Evolutionary conservation across 1,140 invertebrate genomes (phyloP), one percentile per base, ranked within the genome.

Genomic region (Tetramorium parvispinum): DNA sequence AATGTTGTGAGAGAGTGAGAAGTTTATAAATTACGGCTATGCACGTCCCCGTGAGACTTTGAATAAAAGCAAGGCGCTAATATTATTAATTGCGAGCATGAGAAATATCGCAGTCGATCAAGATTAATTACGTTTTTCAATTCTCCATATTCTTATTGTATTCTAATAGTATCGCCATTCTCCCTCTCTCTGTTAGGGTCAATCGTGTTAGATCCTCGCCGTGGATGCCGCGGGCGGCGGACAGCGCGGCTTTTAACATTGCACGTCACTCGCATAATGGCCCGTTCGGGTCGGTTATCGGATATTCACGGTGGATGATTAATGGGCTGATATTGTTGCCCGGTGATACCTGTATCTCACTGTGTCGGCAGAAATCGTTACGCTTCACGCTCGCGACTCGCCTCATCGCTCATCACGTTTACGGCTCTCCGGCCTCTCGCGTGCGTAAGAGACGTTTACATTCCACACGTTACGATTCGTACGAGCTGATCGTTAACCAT

Each of bases 181-280:
- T 32, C 21, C 37, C 21, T 27, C 68, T 27, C 24, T 68, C 24
- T 32, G 32, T 24, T 81, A 49, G 37, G 49, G 32, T 68, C 53
- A 57, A 75, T 61, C 51, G 16, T 40, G 66, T 57, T 13, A 21
- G 24, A 59, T 83, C 24, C 24, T 61, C 40, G 53, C 61, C 51
- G 55, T 21, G 40, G 18, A 73, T 73, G 79, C 53, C 68, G 53
- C 79, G 53, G 53, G 78, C 76, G 7, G 10, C 13, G 27, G 27
- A n/a, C 21, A 13, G 61, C 27, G 76, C 43, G 65, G 78, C 65
- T 81, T 32, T 71, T 81, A 70, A 71, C 78, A 81, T 16, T n/a
- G 21, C 21, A 24, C 57, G 76, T 81, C 68, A 55, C 37, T 53
- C 32, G 49, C 16, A 37, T 70, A 71, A 81, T 70, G 21, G 51